phyloP scores from a whole-genome alignment of 2,888 invertebrate genomes.

The Spisula subtruncata region DNA sequence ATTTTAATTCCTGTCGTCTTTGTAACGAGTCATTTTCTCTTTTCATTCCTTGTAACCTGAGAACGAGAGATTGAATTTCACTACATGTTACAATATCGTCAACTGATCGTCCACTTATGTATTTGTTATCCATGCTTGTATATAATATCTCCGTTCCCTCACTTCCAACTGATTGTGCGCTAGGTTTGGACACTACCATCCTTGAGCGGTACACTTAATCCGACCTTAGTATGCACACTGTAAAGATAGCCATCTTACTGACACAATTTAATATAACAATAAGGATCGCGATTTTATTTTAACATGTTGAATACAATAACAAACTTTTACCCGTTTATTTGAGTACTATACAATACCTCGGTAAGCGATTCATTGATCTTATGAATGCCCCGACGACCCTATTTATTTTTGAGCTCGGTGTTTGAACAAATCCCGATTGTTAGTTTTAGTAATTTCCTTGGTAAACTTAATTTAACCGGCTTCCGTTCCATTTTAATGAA shows the following conservation, averaged over 20 bases:
- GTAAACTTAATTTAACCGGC: not conserved
- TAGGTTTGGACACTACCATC: not conserved
- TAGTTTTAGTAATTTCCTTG: slow-evolving; percentile 5
- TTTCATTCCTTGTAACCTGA: slow-evolving; percentile 44
- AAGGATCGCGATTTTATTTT: not conserved
- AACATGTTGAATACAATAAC: not conserved
- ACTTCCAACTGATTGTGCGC: not conserved
- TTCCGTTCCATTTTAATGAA: not conserved
- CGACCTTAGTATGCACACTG: not conserved
- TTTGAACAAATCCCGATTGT: not conserved
- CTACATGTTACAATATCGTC: slow-evolving; percentile 20
- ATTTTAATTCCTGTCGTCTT: slow-evolving; percentile 53
- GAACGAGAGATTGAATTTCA: slow-evolving; percentile 36
- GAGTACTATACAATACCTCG: not conserved
- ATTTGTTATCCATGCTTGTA: not conserved
- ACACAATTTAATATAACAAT: not conserved
- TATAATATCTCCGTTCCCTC: not conserved
- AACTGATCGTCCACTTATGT: not conserved
- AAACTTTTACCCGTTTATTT: not conserved
- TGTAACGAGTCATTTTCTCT: slow-evolving; percentile 45
- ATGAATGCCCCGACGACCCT: not conserved
- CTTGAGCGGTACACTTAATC: not conserved
- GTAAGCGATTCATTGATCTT: slow-evolving; percentile 4
- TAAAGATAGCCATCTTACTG: not conserved
- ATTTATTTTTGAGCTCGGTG: not conserved